phyloP scores from a whole-genome alignment of 2,888 invertebrate genomes.

The Phania funesta region DNA sequence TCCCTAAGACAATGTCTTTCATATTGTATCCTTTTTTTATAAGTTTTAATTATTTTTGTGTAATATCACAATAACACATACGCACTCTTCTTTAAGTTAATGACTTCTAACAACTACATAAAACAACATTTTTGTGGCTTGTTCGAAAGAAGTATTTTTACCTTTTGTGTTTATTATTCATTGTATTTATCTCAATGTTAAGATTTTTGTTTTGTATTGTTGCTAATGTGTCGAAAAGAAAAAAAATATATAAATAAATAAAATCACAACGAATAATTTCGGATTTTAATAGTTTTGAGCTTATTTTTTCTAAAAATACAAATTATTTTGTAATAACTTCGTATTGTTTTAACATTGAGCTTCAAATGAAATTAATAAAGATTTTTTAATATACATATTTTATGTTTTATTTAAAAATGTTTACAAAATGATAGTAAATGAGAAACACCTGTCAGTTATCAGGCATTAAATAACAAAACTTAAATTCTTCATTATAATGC shows the following conservation, averaged over 20 bases:
- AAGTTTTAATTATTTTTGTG: not conserved
- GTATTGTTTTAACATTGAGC: slow-evolving; percentile 18
- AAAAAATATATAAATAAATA: slow-evolving; percentile 21
- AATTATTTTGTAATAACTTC: slow-evolving; percentile 12
- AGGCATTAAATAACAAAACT: not conserved
- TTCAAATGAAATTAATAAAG: not conserved
- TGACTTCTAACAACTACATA: slow-evolving; percentile 33
- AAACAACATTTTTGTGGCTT: slow-evolving; percentile 20
- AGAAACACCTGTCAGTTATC: not conserved
- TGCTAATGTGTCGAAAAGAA: not conserved
- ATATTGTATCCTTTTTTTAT: not conserved
- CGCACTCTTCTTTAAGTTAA: slow-evolving; percentile 34
- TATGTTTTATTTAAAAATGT: not conserved
- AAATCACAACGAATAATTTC: slow-evolving; percentile 40
- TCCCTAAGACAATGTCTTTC: not conserved
- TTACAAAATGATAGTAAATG: slow-evolving; percentile 6
- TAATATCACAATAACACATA: slow-evolving; percentile 53
- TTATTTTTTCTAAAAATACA: slow-evolving; percentile 16
- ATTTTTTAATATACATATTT: not conserved
- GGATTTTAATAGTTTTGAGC: slow-evolving; percentile 40
- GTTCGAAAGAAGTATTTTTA: not conserved
- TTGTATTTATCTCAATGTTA: not conserved
- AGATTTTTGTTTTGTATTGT: slow-evolving; percentile 8
- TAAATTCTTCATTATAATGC: not conserved
- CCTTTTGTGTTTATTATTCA: not conserved